Evolutionary conservation across 2,888 invertebrate species (phyloP), one percentile per base, ranked within the genome.

Genomic region (Dasypogon diadema): DNA sequence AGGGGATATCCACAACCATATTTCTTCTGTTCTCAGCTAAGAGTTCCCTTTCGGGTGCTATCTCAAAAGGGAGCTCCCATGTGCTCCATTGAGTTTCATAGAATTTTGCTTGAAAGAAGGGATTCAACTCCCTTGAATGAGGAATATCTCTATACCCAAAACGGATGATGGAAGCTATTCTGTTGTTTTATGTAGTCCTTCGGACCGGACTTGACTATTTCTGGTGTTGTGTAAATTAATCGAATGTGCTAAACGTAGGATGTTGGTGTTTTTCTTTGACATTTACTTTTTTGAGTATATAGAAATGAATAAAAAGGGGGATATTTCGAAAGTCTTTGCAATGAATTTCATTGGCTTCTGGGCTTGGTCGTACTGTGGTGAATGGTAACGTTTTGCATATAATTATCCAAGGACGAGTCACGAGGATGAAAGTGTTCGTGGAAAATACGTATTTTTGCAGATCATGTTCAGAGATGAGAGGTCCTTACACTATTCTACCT

Each of bases 11-110:
- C 12, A 30, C 26, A 48, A 22, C 65, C 21, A 70, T 70, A 70
- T 70, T 70, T 70, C 54, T 70, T 54, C 34, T 70, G 54, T 21
- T n/a, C n/a, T n/a, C n/a, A n/a, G 34, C 54, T 70, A 70, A 54
- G 54, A 70, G 70, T 34, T n/a, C 21, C 30, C 54, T 54, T 70
- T 70, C 34, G 70, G 54, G 54, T 54, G 18, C 21, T 54, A 54
- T 54, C 54, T 51, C 70, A 54, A 70, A 68, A 70, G 54, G 70
- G 70, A 70, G 70, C 46, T 65, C 54, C 70, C 70, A 70, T 70
- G 70, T 51, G 54, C 54, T 54, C 70, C 54, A 70, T 70, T 70
- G 54, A 70, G 54, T 70, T 54, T 54, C 70, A 70, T 70, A 54
- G 70, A 70, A 70, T 54, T 70, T 70, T 46, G 34, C 70, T 70